Base-by-base conservation (phyloP, 1,140 invertebrate genomes). In the Sarcophaga bullata region DNA sequence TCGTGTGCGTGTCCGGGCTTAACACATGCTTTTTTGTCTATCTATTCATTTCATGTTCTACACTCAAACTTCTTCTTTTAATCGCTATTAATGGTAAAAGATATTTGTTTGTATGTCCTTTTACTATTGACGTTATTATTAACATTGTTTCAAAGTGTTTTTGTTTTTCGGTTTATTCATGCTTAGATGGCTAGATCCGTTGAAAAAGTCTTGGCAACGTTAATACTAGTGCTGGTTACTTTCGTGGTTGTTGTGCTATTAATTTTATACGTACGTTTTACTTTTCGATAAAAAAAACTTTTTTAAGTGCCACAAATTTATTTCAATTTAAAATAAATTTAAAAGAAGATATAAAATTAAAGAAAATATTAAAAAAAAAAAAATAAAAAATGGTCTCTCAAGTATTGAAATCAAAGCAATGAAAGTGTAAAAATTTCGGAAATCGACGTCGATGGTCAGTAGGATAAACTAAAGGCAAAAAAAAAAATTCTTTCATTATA, bases 161-260 rank as follows among this genome's bases (percentile, higher is more conserved):
- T 81, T 81, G 17, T 49, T 72, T 73, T 15, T 9, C 47, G 49
- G 49, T 17, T 72, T 75, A 75, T 82, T 48, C 15, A 46, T 82
- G 6, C 17, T 52, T 47, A n/a, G 15, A 81, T 19, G 25, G 52
- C n/a, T 8, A 37, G 25, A 37, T 80, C 82, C 46, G 76, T 80
- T 73, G 49, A 82, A 52, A 78, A 78, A 78, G 75, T 80, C 75
- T 82, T 82, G 76, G 54, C 82, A 82, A 82, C 76, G 80, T 83
- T 58, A 25, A 52, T 81, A 13, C 62, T 54, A 73, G 50, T 80
- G 72, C 49, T 83, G 81, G 82, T 83, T 58, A 83, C 82, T 48
- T 11, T 81, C 54, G 82, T 73, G 50, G 72, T 83, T 83, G 80
- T 83, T 81, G 82, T 81, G 80, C 68, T 75, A 52, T 81, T 19